These are phyloP conservation scores for Drosophila diplacantha DNA, from an alignment of 2,888 invertebrate genomes.

Conservation along the genomic window DNA sequence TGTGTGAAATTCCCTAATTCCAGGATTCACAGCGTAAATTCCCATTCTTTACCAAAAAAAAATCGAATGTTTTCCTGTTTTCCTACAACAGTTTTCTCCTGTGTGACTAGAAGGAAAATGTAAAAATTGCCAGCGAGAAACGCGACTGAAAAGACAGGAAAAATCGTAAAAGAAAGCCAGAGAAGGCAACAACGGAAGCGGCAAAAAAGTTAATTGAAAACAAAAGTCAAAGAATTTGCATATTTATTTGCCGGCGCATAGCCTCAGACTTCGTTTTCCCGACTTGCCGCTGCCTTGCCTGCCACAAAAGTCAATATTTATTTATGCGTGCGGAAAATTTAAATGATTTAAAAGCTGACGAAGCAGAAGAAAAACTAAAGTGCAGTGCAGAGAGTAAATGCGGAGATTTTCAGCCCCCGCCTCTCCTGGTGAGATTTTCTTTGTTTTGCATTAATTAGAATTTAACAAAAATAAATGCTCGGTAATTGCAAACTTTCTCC, in stretches of 20 bases:
- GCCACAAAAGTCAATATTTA: conserved; percentile 64
- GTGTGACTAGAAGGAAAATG: conserved; percentile 10
- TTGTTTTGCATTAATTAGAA: conserved; percentile 64
- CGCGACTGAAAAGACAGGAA: conserved; percentile 1
- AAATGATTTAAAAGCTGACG: conserved; percentile 53
- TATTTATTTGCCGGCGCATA: conserved; percentile 56
- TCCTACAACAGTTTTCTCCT: not conserved
- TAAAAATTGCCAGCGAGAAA: not conserved
- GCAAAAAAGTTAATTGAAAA: conserved; percentile 69
- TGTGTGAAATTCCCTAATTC: not conserved
- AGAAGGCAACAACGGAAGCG: conserved; percentile 16
- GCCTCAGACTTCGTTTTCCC: conserved; percentile 22
- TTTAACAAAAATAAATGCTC: conserved; percentile 68
- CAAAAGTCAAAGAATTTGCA: conserved; percentile 72
- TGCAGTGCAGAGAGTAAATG: not conserved
- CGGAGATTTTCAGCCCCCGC: not conserved
- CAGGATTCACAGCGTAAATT: not conserved
- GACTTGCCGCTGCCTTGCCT: conserved; percentile 26
- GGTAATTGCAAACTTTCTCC: conserved; percentile 68
- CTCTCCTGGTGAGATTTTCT: conserved; percentile 7
- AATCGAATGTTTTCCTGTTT: not conserved
- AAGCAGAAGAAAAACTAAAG: conserved; percentile 22
- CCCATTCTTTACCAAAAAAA: not conserved
- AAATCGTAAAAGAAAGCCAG: conserved; percentile 10
- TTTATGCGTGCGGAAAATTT: conserved; percentile 64